Percentiles rank a stretch among this genome's conserved stretches.
Conservation (phyloP, 2,113 vertebrate species). For the Coryphaenoides rupestris region DNA sequence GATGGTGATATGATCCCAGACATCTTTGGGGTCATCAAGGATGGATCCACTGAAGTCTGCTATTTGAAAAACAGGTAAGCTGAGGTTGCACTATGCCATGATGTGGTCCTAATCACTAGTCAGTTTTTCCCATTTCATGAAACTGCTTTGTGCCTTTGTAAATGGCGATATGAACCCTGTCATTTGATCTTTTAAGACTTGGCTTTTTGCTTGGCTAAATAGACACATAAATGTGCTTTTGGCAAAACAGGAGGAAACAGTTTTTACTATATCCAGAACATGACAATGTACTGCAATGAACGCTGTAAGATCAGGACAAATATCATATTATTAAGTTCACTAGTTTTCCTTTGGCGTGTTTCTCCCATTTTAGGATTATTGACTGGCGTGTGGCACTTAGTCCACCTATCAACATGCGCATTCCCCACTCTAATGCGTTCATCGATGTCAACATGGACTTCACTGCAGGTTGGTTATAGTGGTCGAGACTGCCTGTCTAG, state of each 20-base stretch:
- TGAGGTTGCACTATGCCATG: not conserved
- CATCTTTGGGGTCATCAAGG: conserved; percentile 78
- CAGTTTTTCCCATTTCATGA: not conserved
- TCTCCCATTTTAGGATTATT: conserved; percentile 66
- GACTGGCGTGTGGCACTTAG: conserved; percentile 72
- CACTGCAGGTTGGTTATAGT: conserved; percentile 84
- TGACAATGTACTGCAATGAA: no score
- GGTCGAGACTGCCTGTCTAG: no score
- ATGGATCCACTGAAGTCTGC: conserved; percentile 74
- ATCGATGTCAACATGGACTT: conserved; percentile 93
- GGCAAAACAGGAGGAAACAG: no score
- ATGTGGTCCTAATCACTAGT: not conserved
- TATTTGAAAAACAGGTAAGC: conserved; percentile 75
- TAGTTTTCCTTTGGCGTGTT: conserved; percentile 8
- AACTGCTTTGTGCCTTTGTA: not conserved
- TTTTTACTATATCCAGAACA: no score
- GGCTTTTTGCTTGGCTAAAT: no score
- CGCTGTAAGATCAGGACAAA: no score
- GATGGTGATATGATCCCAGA: conserved; percentile 96
- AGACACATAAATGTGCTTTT: no score
- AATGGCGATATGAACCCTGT: no score
- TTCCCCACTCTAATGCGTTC: conserved; percentile 91
- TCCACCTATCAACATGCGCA: conserved; percentile 65
- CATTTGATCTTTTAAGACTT: no score
- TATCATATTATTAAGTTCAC: no score